Conservation (phyloP, 2,888 invertebrate genomes). For the Nephrotoma flavescens region DNA sequence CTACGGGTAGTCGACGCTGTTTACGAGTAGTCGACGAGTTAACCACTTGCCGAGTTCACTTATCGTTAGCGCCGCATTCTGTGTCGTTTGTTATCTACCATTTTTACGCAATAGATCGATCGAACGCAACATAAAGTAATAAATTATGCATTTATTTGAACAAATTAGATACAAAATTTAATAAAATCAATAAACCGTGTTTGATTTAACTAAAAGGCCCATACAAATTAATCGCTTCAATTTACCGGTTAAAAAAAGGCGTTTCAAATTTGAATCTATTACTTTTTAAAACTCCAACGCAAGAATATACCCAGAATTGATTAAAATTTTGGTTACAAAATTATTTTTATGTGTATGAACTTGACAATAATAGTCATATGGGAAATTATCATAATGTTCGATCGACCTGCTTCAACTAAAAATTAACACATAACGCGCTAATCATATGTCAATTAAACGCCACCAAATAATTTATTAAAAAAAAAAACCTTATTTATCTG, state of each 20-base stretch:
- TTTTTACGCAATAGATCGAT: too few species aligned
- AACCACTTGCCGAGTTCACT: too few species aligned
- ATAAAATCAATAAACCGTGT: too few species aligned
- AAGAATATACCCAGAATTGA: background rate
- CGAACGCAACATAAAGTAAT: too few species aligned
- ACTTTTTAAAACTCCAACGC: background rate
- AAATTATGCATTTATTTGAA: too few species aligned
- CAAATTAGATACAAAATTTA: too few species aligned
- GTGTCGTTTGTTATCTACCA: too few species aligned
- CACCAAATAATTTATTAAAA: background rate
- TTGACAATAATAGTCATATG: background rate
- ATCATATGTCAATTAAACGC: background rate
- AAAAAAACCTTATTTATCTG: background rate
- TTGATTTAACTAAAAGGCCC: background rate
- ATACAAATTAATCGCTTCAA: background rate
- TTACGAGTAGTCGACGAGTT: too few species aligned
- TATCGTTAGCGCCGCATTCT: too few species aligned
- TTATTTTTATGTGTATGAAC: background rate
- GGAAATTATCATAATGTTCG: background rate
- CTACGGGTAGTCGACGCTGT: too few species aligned
- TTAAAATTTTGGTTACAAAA: too few species aligned
- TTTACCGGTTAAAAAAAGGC: background rate
- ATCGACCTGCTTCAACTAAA: background rate
- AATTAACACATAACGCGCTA: background rate
- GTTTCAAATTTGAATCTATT: background rate